phyloP scores from a whole-genome alignment of 2,888 invertebrate genomes.

The Drosophila algonquin region DNA sequence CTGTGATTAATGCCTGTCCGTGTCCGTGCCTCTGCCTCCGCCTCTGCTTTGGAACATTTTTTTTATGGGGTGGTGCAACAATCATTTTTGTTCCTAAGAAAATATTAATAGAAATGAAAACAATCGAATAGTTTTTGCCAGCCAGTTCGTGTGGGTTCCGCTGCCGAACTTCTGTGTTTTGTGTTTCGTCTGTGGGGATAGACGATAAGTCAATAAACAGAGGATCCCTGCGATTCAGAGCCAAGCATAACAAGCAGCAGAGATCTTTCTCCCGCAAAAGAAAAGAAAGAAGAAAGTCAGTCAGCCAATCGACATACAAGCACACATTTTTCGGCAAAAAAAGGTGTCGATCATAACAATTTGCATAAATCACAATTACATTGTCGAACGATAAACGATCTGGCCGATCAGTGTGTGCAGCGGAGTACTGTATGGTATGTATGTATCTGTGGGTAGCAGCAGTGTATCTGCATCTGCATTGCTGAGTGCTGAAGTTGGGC shows the following conservation, averaged over 20 bases:
- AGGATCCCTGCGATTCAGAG: conserved; percentile 1
- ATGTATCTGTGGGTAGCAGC: conserved; percentile 1
- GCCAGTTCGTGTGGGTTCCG: conserved; percentile 56
- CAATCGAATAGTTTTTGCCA: conserved; percentile 45
- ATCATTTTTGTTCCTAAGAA: conserved; percentile 68
- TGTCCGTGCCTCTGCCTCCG: conserved; percentile 34
- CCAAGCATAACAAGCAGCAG: conserved; percentile 50
- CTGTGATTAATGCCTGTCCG: conserved; percentile 76
- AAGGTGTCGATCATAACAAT: conserved; percentile 69
- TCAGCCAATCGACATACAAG: background rate
- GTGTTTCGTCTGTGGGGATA: too few species aligned
- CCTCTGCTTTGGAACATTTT: conserved; percentile 18
- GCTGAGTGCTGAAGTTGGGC: conserved; percentile 11
- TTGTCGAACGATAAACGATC: conserved; percentile 77
- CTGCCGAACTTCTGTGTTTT: background rate
- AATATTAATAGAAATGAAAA: conserved; percentile 78
- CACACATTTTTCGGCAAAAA: background rate
- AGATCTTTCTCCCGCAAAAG: conserved; percentile 10
- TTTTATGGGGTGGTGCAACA: conserved; percentile 75
- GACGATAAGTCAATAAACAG: conserved; percentile 70
- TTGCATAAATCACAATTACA: conserved; percentile 79
- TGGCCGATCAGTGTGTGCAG: conserved; percentile 1
- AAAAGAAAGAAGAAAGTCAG: conserved; percentile 53
- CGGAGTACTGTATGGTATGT: background rate
- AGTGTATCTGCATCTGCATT: conserved; percentile 40